Evolutionary conservation across 1,140 invertebrate genomes (phyloP), one percentile per base, ranked within the genome.

Genomic region (Brachystomella parvula): DNA sequence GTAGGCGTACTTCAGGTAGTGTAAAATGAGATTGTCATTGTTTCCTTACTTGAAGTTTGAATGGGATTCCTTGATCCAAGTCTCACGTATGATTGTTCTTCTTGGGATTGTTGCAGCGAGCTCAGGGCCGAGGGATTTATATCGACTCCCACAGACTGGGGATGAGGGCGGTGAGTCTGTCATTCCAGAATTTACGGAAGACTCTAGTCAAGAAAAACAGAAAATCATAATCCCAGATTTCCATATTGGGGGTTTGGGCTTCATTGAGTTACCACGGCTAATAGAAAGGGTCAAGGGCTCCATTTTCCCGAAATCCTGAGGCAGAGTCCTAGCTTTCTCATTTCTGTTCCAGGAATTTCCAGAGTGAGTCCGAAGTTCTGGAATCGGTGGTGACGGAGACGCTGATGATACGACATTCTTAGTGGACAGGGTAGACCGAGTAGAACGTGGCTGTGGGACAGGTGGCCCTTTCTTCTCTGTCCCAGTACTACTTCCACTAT

Each of bases 91-190:
- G 19, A 62, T 62, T 47, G 39, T 30, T 29, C 72, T 64, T 57
- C 67, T 71, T 28, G 72, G 72, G 67, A 73, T 73, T 0, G 69
- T 71, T 3, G 72, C 72, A 29, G 72, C 69, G 31, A 73, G 61
- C 60, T 73, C 72, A 21, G 69, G 69, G 24, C 69, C 67, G 17
- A 73, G 64, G 66, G 67, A 71, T 12, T 65, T 59, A 64, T 73
- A 73, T 35, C 72, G 53, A 30, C 70, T 63, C 47, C 59, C 44
- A 26, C 39, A 63, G 53, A 64, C 44, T 24, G 72, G 69, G 30
- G 72, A 73, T 39, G 67, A 30, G 15, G 72, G 69, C 28, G 72
- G 69, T 31, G 71, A 64, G 47, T 71, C 71, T 15, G 65, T 58
- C 19, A 47, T 35, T 47, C 59, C 64, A 61, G 58, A 33, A 59